phyloP scores from a whole-genome alignment of 2,113 vertebrate genomes.

The Xyrauchen texanus region DNA sequence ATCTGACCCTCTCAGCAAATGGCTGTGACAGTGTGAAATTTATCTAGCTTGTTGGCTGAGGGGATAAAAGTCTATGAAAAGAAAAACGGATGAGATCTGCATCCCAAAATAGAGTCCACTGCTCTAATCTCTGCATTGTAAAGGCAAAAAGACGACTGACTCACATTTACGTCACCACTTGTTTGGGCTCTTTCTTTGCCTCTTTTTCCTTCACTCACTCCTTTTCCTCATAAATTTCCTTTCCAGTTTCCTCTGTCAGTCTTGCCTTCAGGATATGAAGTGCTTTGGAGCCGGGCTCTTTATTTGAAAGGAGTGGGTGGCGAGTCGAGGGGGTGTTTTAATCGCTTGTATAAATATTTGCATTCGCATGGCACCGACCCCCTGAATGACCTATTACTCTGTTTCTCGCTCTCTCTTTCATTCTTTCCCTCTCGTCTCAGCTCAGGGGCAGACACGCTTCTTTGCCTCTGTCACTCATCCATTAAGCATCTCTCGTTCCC shows the following conservation, averaged over 20 bases:
- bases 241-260: slow-evolving; percentile 73
- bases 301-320: slow-evolving; percentile 76
- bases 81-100: slow-evolving; percentile 69
- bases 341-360: slow-evolving; percentile 81
- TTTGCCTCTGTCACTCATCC: slow-evolving; percentile 71
- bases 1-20: slow-evolving; percentile 69
- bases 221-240: slow-evolving; percentile 65
- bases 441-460: slow-evolving; percentile 67
- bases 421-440: slow-evolving; percentile 43
- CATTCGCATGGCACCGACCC: slow-evolving; percentile 74
- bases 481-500: slow-evolving; percentile 65
- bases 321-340: slow-evolving; percentile 71
- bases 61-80: slow-evolving; percentile 75
- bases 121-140: slow-evolving; percentile 76
- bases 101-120: slow-evolving; percentile 66
- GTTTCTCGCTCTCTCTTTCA: slow-evolving; percentile 47
- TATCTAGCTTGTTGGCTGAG: slow-evolving; percentile 63
- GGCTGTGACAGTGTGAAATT: slow-evolving; percentile 77
- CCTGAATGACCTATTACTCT: slow-evolving; percentile 71
- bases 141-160: slow-evolving; percentile 74
- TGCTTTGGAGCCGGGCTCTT: slow-evolving; percentile 71
- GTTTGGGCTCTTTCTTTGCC: slow-evolving; percentile 63
- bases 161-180: slow-evolving; percentile 77
- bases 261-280: slow-evolving; percentile 73
- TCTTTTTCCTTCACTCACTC: slow-evolving; percentile 40